Evolutionary conservation across 2,113 vertebrate genomes (phyloP).

Genomic region (Burhinus bistriatus): DNA sequence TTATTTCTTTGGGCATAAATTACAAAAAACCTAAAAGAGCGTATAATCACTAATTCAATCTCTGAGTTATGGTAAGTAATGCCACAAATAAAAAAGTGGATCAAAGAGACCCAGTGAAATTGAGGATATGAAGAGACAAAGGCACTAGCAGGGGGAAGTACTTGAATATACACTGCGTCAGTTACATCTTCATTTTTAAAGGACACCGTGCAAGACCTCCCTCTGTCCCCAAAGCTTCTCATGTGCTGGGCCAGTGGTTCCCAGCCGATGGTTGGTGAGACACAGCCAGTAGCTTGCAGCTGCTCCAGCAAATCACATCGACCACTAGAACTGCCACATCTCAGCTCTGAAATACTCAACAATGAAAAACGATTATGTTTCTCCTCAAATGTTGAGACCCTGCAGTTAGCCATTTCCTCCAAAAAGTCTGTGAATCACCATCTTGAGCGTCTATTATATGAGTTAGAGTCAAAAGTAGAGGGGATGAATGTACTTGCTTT

Average conservation of each 20-base stretch:
- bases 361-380: not conserved
- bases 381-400: not conserved
- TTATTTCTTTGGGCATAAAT: not conserved
- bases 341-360: not conserved
- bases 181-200: not conserved
- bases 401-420: not conserved
- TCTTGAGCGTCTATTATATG: not conserved
- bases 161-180: not conserved
- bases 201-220: not conserved
- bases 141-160: not conserved
- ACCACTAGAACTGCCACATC: not conserved
- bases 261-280: accelerated
- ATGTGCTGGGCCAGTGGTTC: not conserved
- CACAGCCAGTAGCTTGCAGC: not conserved
- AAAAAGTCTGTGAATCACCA: not conserved
- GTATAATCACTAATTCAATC: not conserved
- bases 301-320: not conserved
- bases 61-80: not conserved
- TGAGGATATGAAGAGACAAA: not conserved
- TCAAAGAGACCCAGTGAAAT: not conserved
- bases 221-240: not conserved
- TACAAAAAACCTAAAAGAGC: not conserved
- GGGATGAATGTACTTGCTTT: not conserved
- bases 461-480: not conserved
- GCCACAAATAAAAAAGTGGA: not conserved